These are phyloP conservation scores for Brachymystax lenok DNA, from an alignment of 2,797 vertebrate genomes.

Conservation along the genomic window DNA sequence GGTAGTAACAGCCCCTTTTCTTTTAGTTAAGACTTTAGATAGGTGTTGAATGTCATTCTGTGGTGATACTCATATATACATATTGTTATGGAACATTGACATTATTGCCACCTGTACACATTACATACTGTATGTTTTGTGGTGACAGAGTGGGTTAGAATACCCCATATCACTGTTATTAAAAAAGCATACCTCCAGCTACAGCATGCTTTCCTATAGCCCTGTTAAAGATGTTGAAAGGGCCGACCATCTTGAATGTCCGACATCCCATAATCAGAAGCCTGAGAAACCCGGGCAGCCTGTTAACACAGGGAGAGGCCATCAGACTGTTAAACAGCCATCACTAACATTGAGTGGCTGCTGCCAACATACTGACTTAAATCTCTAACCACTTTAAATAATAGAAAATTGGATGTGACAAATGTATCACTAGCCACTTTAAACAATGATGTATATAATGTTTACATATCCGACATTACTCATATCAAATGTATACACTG, in stretches of 20 bases:
- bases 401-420: no score
- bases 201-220: background rate
- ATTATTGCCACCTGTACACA: background rate
- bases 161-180: background rate
- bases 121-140: background rate
- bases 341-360: no score
- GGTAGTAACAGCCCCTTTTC: no score
- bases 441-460: no score
- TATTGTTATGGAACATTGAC: background rate
- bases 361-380: no score
- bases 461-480: no score
- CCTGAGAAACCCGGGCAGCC: conserved; percentile 53
- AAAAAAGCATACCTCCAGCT: background rate
- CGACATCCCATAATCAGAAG: conserved; percentile 55
- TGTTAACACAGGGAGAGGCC: conserved; percentile 54
- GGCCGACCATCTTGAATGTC: conserved; percentile 25
- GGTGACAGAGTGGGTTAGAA: background rate
- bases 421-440: no score
- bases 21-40: background rate
- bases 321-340: no score
- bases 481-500: no score
- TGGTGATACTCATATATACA: background rate
- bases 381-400: no score
- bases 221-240: background rate
- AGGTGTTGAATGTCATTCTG: background rate